Evolutionary conservation across 2,113 vertebrate species (phyloP).

Genomic region (Pristiophorus japonicus): DNA sequence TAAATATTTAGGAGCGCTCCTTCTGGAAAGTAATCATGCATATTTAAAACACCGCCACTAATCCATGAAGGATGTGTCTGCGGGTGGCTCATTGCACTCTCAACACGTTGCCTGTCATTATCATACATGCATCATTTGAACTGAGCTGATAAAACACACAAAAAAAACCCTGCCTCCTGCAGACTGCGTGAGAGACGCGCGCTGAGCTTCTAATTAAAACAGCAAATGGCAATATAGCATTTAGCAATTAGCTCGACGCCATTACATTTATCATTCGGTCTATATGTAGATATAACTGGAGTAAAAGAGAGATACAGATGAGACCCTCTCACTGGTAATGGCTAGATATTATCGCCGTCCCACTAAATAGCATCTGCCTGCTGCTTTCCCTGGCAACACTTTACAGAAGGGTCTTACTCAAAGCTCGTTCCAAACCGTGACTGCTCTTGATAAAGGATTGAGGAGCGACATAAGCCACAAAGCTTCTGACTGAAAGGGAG

Average conservation of each 20-base stretch:
- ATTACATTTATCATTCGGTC: conserved; percentile 25
- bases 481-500: background rate
- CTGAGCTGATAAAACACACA: conserved; percentile 1
- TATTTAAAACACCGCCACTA: conserved; percentile 1
- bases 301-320: background rate
- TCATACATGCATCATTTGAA: conserved; percentile 26
- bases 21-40: conserved; percentile 35
- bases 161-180: background rate
- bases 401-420: background rate
- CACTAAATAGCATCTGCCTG: background rate
- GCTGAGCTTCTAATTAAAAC: conserved; percentile 19
- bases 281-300: conserved; percentile 2
- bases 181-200: background rate
- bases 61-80: conserved; percentile 29
- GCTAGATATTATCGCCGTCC: background rate
- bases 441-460: background rate
- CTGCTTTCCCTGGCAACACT: background rate
- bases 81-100: conserved; percentile 13
- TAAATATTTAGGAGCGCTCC: conserved; percentile 15
- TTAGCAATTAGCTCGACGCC: background rate
- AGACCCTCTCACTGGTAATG: background rate
- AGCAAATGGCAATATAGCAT: conserved; percentile 20
- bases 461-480: background rate
- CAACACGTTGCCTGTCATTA: conserved; percentile 29
- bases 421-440: background rate